Conservation (phyloP, 2,797 vertebrate species). For the Hippoglossus hippoglossus region DNA sequence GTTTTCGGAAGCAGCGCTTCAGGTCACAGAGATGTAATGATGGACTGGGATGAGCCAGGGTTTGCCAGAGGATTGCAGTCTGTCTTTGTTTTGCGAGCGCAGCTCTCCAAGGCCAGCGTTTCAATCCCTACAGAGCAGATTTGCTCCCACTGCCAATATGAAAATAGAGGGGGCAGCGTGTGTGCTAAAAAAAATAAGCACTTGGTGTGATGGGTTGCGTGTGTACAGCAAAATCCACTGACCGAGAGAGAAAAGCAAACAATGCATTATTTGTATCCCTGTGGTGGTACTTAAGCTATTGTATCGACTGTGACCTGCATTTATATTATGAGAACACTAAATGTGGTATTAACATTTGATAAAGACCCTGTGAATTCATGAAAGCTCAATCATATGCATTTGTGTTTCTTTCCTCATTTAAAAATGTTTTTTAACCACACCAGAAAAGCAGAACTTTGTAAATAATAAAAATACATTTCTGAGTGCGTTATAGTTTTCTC, state of each 20-base stretch:
- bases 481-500: too few species aligned
- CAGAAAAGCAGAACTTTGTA: too few species aligned
- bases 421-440: not conserved
- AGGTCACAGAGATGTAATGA: constrained; percentile 75
- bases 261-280: constrained; percentile 13
- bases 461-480: too few species aligned
- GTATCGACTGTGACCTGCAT: constrained; percentile 15
- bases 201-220: constrained; percentile 10
- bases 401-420: not conserved
- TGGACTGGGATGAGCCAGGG: constrained; percentile 71
- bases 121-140: constrained; percentile 68
- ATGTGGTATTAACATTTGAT: constrained; percentile 3
- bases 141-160: constrained; percentile 55
- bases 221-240: constrained; percentile 20
- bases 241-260: constrained; percentile 45
- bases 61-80: constrained; percentile 78
- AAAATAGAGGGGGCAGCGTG: constrained; percentile 53
- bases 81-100: constrained; percentile 55
- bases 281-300: constrained; percentile 2
- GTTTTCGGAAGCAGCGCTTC: constrained; percentile 44
- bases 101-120: constrained; percentile 63
- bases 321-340: constrained; percentile 7
- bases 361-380: constrained; percentile 11
- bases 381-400: not conserved
- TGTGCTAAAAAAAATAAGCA: constrained; percentile 35